Percentiles rank a stretch among this genome's conserved stretches.
phyloP scores from a whole-genome alignment of 2,113 vertebrate genomes.

The Pedionomus torquatus region DNA sequence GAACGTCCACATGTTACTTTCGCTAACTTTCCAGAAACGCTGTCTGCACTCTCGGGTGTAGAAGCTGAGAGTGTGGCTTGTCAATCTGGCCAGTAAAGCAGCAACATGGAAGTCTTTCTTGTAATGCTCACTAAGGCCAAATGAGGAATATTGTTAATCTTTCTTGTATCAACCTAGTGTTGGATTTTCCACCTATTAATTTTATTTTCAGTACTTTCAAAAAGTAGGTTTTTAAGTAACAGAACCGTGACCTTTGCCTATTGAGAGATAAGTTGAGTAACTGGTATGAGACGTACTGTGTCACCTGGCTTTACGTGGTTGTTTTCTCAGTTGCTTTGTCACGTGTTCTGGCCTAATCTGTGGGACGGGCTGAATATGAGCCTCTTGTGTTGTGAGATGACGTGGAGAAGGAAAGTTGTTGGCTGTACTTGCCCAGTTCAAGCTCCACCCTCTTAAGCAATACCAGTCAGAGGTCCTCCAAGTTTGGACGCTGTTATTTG shows the following conservation, averaged over 20 bases:
- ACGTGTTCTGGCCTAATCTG: neutral
- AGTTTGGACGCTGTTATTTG: neutral
- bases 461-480: neutral
- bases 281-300: neutral
- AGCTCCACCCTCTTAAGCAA: neutral
- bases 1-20: accelerated
- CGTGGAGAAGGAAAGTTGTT: neutral
- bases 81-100: neutral
- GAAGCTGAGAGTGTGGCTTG: neutral
- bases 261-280: neutral
- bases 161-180: accelerated
- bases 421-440: neutral
- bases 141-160: neutral
- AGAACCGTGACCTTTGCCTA: neutral
- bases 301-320: neutral
- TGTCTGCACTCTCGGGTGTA: neutral
- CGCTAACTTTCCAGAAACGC: accelerated
- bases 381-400: neutral
- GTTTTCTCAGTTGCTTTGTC: neutral
- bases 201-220: neutral
- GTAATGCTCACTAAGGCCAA: neutral
- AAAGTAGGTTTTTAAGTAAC: neutral
- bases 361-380: neutral
- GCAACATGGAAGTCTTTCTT: neutral
- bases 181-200: neutral